Conservation (phyloP, 2,113 vertebrate species). For the Hippocampus abdominalis region DNA sequence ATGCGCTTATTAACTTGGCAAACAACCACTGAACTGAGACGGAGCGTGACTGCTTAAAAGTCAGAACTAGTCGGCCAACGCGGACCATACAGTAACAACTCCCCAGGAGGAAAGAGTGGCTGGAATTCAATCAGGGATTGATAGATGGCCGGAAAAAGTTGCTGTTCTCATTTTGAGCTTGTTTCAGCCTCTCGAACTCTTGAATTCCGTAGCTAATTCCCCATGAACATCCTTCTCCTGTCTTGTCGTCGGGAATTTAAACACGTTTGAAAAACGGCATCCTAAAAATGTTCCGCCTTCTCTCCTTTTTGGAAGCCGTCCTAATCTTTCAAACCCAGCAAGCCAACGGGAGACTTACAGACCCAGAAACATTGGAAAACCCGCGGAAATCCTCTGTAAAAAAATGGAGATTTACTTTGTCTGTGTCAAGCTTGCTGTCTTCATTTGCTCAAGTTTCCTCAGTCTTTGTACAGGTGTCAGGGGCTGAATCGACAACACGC, state of each 20-base stretch:
- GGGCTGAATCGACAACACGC: conserved; percentile 40
- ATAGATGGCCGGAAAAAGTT: conserved; percentile 18
- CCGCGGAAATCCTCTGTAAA: conserved; percentile 2
- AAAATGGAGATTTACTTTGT: conserved; percentile 13
- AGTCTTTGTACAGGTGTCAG: conserved; percentile 63
- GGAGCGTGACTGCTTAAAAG: conserved; percentile 1
- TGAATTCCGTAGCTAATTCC: conserved; percentile 40
- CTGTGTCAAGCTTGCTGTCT: conserved; percentile 6
- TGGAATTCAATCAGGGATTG: not conserved
- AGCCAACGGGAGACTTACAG: conserved; percentile 30
- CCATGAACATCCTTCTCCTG: conserved; percentile 23
- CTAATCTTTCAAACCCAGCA: conserved; percentile 16
- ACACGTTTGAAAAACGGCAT: conserved; percentile 32
- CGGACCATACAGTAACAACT: not conserved
- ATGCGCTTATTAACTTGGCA: not conserved
- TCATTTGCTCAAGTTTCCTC: conserved; percentile 32
- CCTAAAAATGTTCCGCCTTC: conserved; percentile 32
- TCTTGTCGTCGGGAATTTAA: conserved; percentile 11
- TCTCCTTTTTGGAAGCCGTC: conserved; percentile 19
- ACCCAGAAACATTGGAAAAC: conserved; percentile 26
- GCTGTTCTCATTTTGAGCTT: not conserved
- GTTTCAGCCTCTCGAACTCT: conserved; percentile 40
- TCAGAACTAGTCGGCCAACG: not conserved
- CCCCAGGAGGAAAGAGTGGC: not conserved
- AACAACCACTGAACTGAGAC: not conserved